Evolutionary conservation across 2,888 invertebrate species (phyloP).

Genomic region (Drosophila greeni): DNA sequence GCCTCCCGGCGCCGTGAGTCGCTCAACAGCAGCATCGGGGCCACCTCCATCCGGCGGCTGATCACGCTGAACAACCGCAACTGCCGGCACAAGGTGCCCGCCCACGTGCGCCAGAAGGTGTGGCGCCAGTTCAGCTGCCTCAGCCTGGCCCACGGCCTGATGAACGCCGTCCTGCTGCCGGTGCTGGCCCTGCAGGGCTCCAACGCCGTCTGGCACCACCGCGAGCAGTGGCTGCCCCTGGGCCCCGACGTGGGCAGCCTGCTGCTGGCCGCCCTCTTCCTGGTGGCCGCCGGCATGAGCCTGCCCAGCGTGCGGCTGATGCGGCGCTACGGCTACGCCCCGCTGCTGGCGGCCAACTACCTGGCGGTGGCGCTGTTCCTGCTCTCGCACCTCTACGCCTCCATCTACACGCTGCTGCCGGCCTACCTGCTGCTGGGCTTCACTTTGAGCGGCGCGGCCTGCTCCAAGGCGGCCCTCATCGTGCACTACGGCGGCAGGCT

Average conservation of each 20-base stretch:
- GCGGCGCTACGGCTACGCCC: slow-evolving; percentile 80
- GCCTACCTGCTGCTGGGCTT: slow-evolving; percentile 82
- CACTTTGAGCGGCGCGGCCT: slow-evolving; percentile 79
- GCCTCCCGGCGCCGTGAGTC: slow-evolving; percentile 83
- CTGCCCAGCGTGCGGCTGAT: slow-evolving; percentile 80
- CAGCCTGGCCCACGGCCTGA: slow-evolving; percentile 75
- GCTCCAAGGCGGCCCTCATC: slow-evolving; percentile 76
- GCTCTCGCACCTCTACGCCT: slow-evolving; percentile 82
- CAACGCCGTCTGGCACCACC: slow-evolving; percentile 79
- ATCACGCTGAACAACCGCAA: slow-evolving; percentile 82
- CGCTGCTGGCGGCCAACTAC: slow-evolving; percentile 80
- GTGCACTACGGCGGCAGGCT: slow-evolving; percentile 76
- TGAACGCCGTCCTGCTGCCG: slow-evolving; percentile 76
- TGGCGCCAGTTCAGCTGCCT: slow-evolving; percentile 76
- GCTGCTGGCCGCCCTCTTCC: slow-evolving; percentile 82
- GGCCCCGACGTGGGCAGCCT: slow-evolving; percentile 81
- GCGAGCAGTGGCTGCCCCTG: slow-evolving; percentile 77
- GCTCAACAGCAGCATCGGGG: slow-evolving; percentile 86
- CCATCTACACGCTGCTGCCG: slow-evolving; percentile 80
- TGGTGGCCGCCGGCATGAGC: slow-evolving; percentile 82
- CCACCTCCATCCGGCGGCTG: slow-evolving; percentile 87
- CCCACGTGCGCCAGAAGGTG: slow-evolving; percentile 76
- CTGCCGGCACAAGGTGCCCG: slow-evolving; percentile 77
- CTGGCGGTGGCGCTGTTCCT: slow-evolving; percentile 82
- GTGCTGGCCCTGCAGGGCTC: slow-evolving; percentile 77